Base-by-base conservation (phyloP, 2,797 vertebrate species). In the Ficedula albicollis region DNA sequence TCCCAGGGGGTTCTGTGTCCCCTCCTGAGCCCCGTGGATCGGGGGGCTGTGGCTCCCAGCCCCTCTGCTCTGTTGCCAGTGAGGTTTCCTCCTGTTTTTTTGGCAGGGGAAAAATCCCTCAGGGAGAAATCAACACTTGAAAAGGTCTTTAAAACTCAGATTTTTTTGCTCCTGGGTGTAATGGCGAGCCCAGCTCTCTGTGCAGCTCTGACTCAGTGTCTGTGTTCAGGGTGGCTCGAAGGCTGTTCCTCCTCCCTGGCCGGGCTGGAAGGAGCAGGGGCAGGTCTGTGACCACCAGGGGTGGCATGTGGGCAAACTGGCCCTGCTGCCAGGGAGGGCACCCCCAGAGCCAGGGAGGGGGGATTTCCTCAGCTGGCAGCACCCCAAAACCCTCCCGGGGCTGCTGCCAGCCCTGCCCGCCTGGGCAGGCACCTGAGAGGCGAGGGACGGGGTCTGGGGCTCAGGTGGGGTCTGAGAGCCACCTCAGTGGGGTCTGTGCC, bases 1-100 rank as follows among this genome's bases (percentile, higher is more conserved):
- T 76, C 46, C 46, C 13, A 12, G 11, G 6, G 11, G 15, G 7
- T 15, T 41, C 58, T 8, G 22, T 48, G 36, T 25, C 78, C 69
- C 46, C 26, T 60, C 69, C 62, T 43, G 60, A n/a, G 1, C 72
- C 55, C 66, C 8, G 0, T 2, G 43, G 16, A 4, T 2, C n/a
- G 8, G 15, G 32, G 36, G 46, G 25, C 62, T 75, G 32, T 75
- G 49, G 8, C 38, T 52, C 49, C 25, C 48, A 34, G 11, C 27
- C 41, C 30, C 11, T 32, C 0, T 0, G 22, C 15, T 2, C 5
- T 3, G 6, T 15, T 13, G 9, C 69, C 17, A 30, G 0, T 29
- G 60, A 64, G n/a, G 26, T 70, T 66, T 74, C 60, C 19, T 38
- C 27, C 27, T 38, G 44, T 8, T 62, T 54, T 54, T 54, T 70